A percentile compares a stretch with the other conserved stretches of the same genome.
Conservation (phyloP, 1,140 invertebrate genomes). For the Adelges cooleyi region DNA sequence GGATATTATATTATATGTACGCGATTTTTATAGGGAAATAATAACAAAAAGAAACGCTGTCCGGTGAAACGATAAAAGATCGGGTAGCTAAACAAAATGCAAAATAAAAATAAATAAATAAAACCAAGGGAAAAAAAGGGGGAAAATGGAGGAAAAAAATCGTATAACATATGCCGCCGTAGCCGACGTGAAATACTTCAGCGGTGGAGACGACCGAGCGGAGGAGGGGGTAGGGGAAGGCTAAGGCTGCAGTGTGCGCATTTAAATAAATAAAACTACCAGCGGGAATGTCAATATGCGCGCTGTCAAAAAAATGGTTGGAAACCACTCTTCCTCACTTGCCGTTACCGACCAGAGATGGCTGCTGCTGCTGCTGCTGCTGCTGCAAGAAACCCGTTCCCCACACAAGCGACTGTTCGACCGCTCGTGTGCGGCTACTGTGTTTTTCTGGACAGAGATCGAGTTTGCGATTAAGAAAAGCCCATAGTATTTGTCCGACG, state of each 20-base stretch:
- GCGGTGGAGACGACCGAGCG: not conserved
- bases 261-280: constrained; percentile 13
- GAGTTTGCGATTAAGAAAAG: no score
- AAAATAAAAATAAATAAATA: not conserved
- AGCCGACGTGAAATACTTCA: constrained; percentile 18
- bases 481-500: no score
- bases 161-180: not conserved
- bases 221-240: not conserved
- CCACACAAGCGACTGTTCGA: not conserved
- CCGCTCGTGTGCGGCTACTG: not conserved
- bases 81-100: constrained; percentile 11
- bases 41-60: constrained; percentile 7
- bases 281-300: not conserved
- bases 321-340: not conserved
- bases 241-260: not conserved
- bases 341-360: not conserved
- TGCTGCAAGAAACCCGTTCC: constrained; percentile 21
- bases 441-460: no score
- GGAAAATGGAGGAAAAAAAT: not conserved
- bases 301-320: constrained; percentile 10
- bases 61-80: constrained; percentile 12
- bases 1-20: not conserved
- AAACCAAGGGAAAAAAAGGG: not conserved
- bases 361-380: not conserved
- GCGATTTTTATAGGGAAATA: not conserved